Evolutionary conservation across 2,888 invertebrate species (phyloP).

Genomic region (Dasysyrphus tricinctus): DNA sequence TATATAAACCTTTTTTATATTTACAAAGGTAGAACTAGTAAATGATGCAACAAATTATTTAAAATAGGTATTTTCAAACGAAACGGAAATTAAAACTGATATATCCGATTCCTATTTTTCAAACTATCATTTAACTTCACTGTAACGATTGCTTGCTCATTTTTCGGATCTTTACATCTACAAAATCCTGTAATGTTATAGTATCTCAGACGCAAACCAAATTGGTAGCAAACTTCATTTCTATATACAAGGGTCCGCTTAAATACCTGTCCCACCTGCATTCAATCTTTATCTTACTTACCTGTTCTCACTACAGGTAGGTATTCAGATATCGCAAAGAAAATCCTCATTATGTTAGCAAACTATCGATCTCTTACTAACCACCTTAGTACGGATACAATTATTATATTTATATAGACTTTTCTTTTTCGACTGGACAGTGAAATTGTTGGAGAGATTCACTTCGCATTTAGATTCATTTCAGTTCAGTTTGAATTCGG

Average conservation of each 20-base stretch:
- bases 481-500: slow-evolving; percentile 65
- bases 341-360: slow-evolving; percentile 16
- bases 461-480: slow-evolving; percentile 52
- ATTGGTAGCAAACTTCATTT: neutral
- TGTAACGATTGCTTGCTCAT: neutral
- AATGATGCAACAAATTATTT: too few relatives aligned
- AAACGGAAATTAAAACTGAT: too few relatives aligned
- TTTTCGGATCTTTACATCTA: neutral
- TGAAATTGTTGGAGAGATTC: slow-evolving; percentile 53
- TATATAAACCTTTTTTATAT: too few relatives aligned
- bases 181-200: neutral
- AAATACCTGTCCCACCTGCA: slow-evolving; percentile 62
- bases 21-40: too few relatives aligned
- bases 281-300: slow-evolving; percentile 60
- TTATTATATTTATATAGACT: neutral
- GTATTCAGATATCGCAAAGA: neutral
- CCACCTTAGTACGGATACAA: slow-evolving; percentile 56
- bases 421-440: slow-evolving; percentile 57
- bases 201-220: slow-evolving; percentile 49
- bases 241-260: neutral
- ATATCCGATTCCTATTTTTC: neutral
- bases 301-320: slow-evolving; percentile 61
- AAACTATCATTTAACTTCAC: neutral
- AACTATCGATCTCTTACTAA: slow-evolving; percentile 69
- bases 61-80: too few relatives aligned